A percentile compares a stretch with the other conserved stretches of the same genome.
phyloP scores from a whole-genome alignment of 2,113 vertebrate species.

The Amblyornis subalaris region DNA sequence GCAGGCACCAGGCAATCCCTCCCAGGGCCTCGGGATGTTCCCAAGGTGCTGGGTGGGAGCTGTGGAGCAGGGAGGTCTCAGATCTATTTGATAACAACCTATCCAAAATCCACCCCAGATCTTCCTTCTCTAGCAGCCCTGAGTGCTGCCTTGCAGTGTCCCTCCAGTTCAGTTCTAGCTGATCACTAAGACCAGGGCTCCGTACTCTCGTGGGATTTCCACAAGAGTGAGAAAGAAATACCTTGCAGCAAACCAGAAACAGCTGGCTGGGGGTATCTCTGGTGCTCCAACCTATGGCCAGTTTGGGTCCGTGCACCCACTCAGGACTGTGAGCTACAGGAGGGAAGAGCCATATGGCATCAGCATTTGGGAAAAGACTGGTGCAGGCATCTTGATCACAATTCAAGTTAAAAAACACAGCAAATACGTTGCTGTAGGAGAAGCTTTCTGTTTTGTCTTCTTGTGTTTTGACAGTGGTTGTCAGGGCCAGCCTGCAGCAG shows the following conservation, averaged over 20 bases:
- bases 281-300: not conserved
- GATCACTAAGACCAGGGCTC: not conserved
- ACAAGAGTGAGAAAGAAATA: not conserved
- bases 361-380: not conserved
- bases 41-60: not conserved
- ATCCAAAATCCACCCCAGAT: not conserved
- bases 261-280: not conserved
- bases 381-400: not conserved
- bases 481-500: not conserved
- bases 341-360: rapidly evolving
- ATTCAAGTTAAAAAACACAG: not conserved
- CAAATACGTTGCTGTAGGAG: not conserved
- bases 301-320: not conserved
- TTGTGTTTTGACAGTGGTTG: not conserved
- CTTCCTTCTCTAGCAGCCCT: not conserved
- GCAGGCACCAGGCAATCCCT: not conserved
- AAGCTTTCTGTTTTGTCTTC: not conserved
- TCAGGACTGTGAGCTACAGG: not conserved
- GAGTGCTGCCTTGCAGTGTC: not conserved
- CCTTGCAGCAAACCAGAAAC: not conserved
- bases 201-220: not conserved
- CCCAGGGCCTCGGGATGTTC: not conserved
- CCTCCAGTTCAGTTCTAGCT: not conserved
- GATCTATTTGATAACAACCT: not conserved
- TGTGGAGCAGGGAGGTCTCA: not conserved